Percentiles rank a stretch among this genome's conserved stretches.
Conservation (phyloP, 2,113 vertebrate species). For the Nycticorax nycticorax region DNA sequence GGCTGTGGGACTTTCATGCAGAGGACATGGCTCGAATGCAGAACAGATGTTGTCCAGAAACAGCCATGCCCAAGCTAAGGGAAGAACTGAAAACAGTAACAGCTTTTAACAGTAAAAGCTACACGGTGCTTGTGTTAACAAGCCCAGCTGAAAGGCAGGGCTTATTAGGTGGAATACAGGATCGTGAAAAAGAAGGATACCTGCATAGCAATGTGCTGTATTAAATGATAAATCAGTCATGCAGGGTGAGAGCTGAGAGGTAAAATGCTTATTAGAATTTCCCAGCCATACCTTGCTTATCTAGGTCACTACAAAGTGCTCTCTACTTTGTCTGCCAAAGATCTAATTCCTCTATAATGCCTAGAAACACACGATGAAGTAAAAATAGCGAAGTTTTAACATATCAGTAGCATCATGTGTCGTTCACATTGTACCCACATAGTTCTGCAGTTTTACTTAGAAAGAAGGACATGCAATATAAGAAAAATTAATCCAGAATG, state of each 20-base stretch:
- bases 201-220: neutral
- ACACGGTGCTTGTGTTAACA: neutral
- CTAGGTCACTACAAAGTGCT: neutral
- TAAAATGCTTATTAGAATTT: slow-evolving; percentile 4
- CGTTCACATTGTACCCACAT: fast-evolving
- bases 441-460: neutral
- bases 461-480: neutral
- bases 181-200: neutral
- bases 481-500: neutral
- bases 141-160: neutral
- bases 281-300: neutral
- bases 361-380: neutral
- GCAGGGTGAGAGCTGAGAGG: neutral
- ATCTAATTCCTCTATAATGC: neutral
- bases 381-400: neutral
- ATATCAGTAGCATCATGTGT: neutral
- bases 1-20: neutral
- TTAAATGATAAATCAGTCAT: neutral
- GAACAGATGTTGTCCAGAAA: neutral
- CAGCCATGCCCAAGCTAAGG: neutral
- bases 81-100: neutral
- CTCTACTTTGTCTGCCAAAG: neutral
- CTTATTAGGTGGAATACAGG: neutral
- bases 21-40: neutral
- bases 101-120: neutral